Evolutionary conservation across 2,888 invertebrate genomes (phyloP), one percentile per base, ranked within the genome.

Genomic region (Mycalesis mineus): DNA sequence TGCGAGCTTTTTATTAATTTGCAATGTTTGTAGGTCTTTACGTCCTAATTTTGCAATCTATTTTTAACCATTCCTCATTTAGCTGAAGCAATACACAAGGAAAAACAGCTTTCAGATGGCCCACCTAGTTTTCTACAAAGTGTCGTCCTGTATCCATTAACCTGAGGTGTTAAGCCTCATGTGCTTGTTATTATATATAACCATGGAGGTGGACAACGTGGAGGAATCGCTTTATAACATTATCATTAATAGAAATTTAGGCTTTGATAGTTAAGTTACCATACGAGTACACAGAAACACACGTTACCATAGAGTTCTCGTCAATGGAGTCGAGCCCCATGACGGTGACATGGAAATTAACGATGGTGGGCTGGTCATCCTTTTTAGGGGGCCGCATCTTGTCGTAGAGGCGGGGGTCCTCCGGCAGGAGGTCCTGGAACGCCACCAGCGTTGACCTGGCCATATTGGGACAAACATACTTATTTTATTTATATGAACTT

Each of bases 301-400:
- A 28, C 28, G 78, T 86, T 85, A 96, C 96, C 98, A 98, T 98
- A 4, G 97, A 97, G 69, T 95, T 97, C 82, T 98, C 98, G 75
- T 97, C 97, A 64, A 98, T 97, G 39, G 97, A 97, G 85, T 98
- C 97, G 64, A 98, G 88, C 0, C 97, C 97, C 96, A 97, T 97
- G 39, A 97, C 97, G 0, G 97, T 97, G 36, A 97, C 97, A 75
- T 97, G 97, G 84, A 97, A 97, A 80, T 94, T 94, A 31, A 97
- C 97, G 7, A 93, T 94, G 1, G 97, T 97, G 0, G 97, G 95
- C 73, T 95, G 94, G 13, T 96, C 96, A 74, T 96, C 95, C 78
- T 94, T 94, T 82, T 97, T 97, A 0, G 97, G 97, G 0, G 97
- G 97, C 48, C 96, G 90, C 97, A 97, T 97, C 91, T 97, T 97